Evolutionary conservation across 1,140 invertebrate species (phyloP).

Genomic region (Micrasema minimum): DNA sequence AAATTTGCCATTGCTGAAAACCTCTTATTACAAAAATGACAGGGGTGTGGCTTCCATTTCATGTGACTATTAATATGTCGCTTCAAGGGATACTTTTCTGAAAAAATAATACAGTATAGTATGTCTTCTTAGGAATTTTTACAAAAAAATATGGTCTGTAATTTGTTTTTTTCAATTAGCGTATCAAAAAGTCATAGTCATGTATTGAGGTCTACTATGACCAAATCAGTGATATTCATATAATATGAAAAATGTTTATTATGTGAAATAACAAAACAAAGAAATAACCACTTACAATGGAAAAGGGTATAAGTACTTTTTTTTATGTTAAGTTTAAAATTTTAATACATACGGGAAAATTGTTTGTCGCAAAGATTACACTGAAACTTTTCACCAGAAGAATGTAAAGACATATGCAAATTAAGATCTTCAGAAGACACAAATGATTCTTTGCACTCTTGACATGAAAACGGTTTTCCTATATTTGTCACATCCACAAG

Average conservation of each 20-base stretch:
- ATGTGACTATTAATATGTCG: conserved; percentile 48
- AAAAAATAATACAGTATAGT: conserved; percentile 27
- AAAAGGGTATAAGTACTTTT: too few species aligned
- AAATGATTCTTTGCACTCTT: conserved; percentile 41
- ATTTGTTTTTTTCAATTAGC: too few species aligned
- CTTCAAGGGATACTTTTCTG: conserved; percentile 41
- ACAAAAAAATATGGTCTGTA: too few species aligned
- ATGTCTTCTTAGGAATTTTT: too few species aligned
- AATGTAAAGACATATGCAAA: conserved; percentile 44
- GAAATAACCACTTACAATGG: too few species aligned
- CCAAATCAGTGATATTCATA: too few species aligned
- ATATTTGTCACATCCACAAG: not conserved
- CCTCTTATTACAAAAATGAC: conserved; percentile 47
- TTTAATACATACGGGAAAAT: conserved; percentile 42
- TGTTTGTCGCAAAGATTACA: conserved; percentile 44
- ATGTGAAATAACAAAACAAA: too few species aligned
- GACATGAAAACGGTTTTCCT: conserved; percentile 32
- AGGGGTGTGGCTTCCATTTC: conserved; percentile 41
- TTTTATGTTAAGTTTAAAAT: too few species aligned
- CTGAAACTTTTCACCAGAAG: conserved; percentile 29
- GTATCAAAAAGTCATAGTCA: too few species aligned
- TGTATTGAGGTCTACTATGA: too few species aligned
- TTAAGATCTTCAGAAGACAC: conserved; percentile 26
- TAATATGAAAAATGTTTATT: too few species aligned
- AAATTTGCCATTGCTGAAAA: conserved; percentile 40